Evolutionary conservation across 2,113 vertebrate genomes (phyloP), one percentile per base, ranked within the genome.

Genomic region (Aspiorhynchus laticeps): DNA sequence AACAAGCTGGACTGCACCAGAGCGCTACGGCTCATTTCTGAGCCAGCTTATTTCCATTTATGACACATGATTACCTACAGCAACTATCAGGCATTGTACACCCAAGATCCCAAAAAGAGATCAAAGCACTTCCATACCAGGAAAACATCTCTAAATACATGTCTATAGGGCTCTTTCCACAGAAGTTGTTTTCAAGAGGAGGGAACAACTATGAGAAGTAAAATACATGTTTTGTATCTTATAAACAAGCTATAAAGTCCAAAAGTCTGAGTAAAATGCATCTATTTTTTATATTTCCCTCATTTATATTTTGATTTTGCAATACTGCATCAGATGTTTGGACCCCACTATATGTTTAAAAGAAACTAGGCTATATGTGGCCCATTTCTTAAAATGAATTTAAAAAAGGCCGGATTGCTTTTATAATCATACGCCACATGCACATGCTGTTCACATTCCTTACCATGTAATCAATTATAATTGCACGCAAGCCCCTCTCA

Each of bases 21-120:
- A 91, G 90, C 80, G 92, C 87, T 90, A 94, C 91, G 93, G 90
- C 94, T 95, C 94, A 96, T 94, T 96, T 94, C 94, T 92, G 89
- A 86, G 88, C 85, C 83, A 90, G 86, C 77, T 82, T 80, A 85
- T 88, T 89, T 89, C 89, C 86, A 88, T 87, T 89, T 89, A 86
- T 88, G 88, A 84, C 81, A 88, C 84, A 59, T 81, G 82, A 90
- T 90, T 90, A 88, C 86, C 87, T 89, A 88, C 89, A 90, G 81
- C 85, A 83, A 86, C 69, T 83, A 80, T 46, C 67, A 67, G 77
- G 51, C 65, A 82, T 85, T 85, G 71, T 69, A 88, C 85, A 86
- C 84, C 26, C 61, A 73, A 81, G 83, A 26, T 82, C 53, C 51
- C 46, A 33, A 77, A 48, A 85, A 81, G 43, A 85, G 77, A 85